Evolutionary conservation across 1,140 invertebrate genomes (phyloP), one percentile per base, ranked within the genome.

Genomic region (Phymorhynchus buccinoides): DNA sequence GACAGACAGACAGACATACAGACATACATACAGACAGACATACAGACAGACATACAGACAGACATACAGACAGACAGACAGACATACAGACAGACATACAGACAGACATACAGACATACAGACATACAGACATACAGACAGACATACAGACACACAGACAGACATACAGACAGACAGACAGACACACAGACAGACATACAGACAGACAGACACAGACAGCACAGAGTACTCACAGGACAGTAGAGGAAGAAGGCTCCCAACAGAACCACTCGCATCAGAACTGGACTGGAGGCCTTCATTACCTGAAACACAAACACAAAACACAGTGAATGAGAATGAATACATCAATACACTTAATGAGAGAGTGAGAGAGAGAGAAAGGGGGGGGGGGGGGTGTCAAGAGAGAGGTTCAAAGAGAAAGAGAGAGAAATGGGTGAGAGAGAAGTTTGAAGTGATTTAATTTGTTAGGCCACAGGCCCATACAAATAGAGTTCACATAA

Each of bases 211-310:
- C 48, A 52, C 48, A 52, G 18, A 62, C 56, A 62, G n/a, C 56
- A 14, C 12, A 62, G 18, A 62, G 18, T 56, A 95, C 96, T 96
- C 95, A 97, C 97, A 89, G 98, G 98, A 92, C 96, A 97, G 93
- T 98, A 99, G 90, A 99, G 97, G 89, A 98, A 96, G 90, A 98
- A 96, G 37, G 97, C 97, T 83, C 98, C 98, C 30, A 98, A 93
- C 1, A 98, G 96, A 86, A 98, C 98, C 9, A 98, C 96, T 79
- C 97, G 94, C 44, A 99, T 94, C 0, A 99, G 94, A 37, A 97
- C 97, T 39, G 98, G 98, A 94, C 97, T 98, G 0, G 97, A 97
- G 52, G 97, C 97, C 90, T 97, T 95, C 9, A 99, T 96, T 77
- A 98, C 97, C 97, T 99, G 95, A 1, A 94, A 88, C n/a, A n/a